phyloP scores from a whole-genome alignment of 1,140 invertebrate genomes.

The Lepidurus apus region DNA sequence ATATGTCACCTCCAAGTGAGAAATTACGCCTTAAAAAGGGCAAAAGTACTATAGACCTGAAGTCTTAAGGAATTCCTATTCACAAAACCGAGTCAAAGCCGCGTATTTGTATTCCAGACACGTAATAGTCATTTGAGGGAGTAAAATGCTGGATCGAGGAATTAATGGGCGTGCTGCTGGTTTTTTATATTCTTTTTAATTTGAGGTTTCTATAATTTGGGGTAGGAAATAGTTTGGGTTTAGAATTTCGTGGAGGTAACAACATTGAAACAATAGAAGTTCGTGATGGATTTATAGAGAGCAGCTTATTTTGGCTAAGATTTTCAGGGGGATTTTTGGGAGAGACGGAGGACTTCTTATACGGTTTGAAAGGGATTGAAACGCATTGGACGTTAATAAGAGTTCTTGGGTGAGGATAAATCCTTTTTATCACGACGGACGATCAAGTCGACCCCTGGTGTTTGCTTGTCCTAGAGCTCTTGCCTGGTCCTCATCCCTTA shows the following conservation, averaged over 20 bases:
- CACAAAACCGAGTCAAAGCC: not conserved
- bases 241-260: not conserved
- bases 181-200: not conserved
- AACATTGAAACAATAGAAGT: slow-evolving; percentile 11
- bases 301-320: not conserved
- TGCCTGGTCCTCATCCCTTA: not conserved
- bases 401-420: slow-evolving; percentile 13
- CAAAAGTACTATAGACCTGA: not conserved
- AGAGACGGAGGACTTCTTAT: not conserved
- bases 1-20: not conserved
- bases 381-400: slow-evolving; percentile 16
- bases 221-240: not conserved
- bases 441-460: not conserved
- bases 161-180: slow-evolving; percentile 12
- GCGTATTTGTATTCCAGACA: slow-evolving; percentile 8
- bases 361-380: not conserved
- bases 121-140: not conserved
- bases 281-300: not conserved
- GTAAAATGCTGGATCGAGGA: not conserved
- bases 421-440: slow-evolving; percentile 16
- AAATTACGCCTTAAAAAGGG: not conserved
- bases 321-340: not conserved
- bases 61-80: not conserved
- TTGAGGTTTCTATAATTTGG: not conserved
- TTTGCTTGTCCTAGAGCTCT: slow-evolving; percentile 9